A percentile compares a stretch with the other conserved stretches of the same genome.
These are phyloP conservation scores for Hormaphis cornu DNA, from an alignment of 1,140 invertebrate genomes.

Conservation along the genomic window DNA sequence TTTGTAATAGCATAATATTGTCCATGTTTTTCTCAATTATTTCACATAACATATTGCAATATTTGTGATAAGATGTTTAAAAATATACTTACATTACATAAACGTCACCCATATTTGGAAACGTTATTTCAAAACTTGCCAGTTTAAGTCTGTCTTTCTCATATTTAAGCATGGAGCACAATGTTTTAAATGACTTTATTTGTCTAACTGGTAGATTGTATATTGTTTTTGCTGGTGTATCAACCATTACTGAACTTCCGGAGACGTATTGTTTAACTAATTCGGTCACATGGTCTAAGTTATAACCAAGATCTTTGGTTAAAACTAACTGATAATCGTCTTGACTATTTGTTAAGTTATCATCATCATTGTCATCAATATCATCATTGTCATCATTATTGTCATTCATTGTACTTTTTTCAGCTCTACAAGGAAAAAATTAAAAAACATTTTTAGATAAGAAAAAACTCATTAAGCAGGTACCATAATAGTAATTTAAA, in stretches of 20 bases:
- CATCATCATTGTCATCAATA: too few species aligned
- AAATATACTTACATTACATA: slow-evolving; percentile 48
- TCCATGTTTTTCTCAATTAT: too few species aligned
- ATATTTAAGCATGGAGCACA: slow-evolving; percentile 5
- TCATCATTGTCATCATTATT: too few species aligned
- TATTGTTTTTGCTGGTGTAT: not conserved
- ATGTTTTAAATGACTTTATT: not conserved
- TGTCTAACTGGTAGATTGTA: slow-evolving; percentile 3
- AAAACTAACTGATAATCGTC: slow-evolving; percentile 5
- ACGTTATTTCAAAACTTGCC: slow-evolving; percentile 35
- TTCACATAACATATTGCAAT: too few species aligned
- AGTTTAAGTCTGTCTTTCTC: not conserved
- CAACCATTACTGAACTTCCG: not conserved
- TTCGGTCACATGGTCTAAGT: not conserved
- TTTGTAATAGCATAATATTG: too few species aligned
- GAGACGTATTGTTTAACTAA: slow-evolving; percentile 8
- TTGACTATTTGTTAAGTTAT: not conserved
- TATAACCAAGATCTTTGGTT: not conserved
- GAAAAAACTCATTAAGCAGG: too few species aligned
- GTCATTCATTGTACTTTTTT: not conserved
- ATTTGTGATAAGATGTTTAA: slow-evolving; percentile 32
- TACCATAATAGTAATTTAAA: too few species aligned
- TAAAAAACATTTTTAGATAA: too few species aligned
- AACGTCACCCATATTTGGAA: slow-evolving; percentile 51
- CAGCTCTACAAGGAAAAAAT: slow-evolving; percentile 5